Base-by-base conservation (phyloP, 2,888 invertebrate species). In the Drosophila emarginata region DNA sequence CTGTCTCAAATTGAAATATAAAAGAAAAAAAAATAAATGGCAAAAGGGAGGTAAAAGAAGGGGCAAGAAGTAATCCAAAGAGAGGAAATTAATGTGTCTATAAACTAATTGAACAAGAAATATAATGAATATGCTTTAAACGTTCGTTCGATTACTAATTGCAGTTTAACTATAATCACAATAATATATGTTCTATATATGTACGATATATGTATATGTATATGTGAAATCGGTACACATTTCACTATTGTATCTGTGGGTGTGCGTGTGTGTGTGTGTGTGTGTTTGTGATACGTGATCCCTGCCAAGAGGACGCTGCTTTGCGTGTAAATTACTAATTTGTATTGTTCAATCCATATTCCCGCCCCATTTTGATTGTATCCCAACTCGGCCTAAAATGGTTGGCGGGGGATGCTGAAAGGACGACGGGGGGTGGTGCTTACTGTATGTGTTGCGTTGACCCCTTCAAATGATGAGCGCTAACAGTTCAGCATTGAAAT, bases 261-360 rank as follows among this genome's bases (percentile, higher is more conserved):
- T 53, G 36, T 36, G 12, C 21, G n/a, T 52, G n/a, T 64, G 56
- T 37, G 61, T 66, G 12, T 37, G 37, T 37, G 58, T 45, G 61
- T 66, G 37, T 37, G 37, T 37, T 58, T 40, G n/a, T 37, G 1
- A n/a, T 54, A 36, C 62, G 60, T 50, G 61, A 67, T 56, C 73
- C 72, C 45, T 45, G 45, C 21, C 45, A 6, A 45, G 45, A 21
- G 45, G 45, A 45, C 45, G 45, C 21, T 45, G 21, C 21, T 45
- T 68, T 51, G 74, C 72, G 81, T 83, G 82, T 82, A 80, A 84
- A 82, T 84, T 78, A 74, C 70, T 84, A 82, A 84, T 84, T 87
- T 71, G 75, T 58, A 68, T 69, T 71, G 78, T 79, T 74, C 59
- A 56, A 62, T 62, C 68, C 65, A 32, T 59, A 54, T 52, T 32